phyloP scores from a whole-genome alignment of 2,797 vertebrate species.

The Prionace glauca region DNA sequence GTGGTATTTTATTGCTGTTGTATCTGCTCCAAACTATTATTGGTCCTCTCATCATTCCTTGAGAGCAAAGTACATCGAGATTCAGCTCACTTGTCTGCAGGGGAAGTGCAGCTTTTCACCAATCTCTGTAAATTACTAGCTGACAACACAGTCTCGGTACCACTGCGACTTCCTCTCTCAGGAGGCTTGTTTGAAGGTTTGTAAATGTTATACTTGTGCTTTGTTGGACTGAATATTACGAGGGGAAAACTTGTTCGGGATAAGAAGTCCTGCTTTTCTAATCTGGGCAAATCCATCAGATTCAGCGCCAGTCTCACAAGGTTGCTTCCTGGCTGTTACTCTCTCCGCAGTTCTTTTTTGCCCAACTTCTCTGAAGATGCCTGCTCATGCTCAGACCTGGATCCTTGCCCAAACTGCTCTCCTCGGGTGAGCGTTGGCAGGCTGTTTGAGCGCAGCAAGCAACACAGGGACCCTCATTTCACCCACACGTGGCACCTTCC shows the following conservation, averaged over 20 bases:
- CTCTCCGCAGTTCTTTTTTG: no score
- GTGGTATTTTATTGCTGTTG: background rate
- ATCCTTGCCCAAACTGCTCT: background rate
- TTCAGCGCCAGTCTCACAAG: background rate
- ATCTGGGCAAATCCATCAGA: background rate
- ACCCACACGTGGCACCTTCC: background rate
- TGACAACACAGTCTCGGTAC: background rate
- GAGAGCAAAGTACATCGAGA: background rate
- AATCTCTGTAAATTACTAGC: conserved; percentile 18
- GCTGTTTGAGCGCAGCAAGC: background rate
- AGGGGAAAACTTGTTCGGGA: background rate
- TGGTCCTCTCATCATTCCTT: background rate
- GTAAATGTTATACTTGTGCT: background rate
- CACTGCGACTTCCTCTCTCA: background rate
- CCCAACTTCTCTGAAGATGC: background rate
- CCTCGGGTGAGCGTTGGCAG: background rate
- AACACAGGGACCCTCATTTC: no score
- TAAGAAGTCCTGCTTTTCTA: background rate
- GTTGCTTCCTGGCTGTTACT: background rate
- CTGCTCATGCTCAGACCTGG: background rate
- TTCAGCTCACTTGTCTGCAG: conserved; percentile 4
- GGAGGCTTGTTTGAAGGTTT: conserved; percentile 3
- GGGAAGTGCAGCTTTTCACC: background rate
- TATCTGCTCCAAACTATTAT: background rate
- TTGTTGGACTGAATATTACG: background rate